Evolutionary conservation across 2,888 invertebrate genomes (phyloP).

Genomic region (Macaria notata): DNA sequence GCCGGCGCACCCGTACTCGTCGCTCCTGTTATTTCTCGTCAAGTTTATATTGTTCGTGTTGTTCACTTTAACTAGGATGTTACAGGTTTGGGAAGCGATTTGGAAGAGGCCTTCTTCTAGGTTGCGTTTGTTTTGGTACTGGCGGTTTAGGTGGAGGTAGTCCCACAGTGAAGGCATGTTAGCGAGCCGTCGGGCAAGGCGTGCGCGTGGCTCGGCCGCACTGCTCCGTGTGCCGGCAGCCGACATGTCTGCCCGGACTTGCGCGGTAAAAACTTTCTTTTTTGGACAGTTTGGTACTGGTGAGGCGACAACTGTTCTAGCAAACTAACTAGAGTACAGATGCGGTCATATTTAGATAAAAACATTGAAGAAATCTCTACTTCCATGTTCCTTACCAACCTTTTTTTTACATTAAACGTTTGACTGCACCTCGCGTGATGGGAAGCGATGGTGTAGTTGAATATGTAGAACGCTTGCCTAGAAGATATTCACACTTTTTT

Average conservation of each 20-base stretch:
- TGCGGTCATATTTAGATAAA: neutral
- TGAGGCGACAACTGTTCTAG: slow-evolving; percentile 29
- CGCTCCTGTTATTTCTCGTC: slow-evolving; percentile 84
- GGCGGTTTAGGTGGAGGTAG: slow-evolving; percentile 77
- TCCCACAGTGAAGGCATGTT: slow-evolving; percentile 85
- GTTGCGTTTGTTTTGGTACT: slow-evolving; percentile 82
- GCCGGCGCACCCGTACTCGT: slow-evolving; percentile 81
- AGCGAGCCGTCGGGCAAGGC: slow-evolving; percentile 30
- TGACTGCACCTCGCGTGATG: no score
- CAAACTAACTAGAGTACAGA: neutral
- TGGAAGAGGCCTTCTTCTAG: slow-evolving; percentile 89
- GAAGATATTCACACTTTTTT: no score
- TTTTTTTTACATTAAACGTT: no score
- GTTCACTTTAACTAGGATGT: slow-evolving; percentile 88
- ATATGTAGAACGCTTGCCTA: no score
- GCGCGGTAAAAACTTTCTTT: slow-evolving; percentile 65
- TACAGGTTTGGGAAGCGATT: slow-evolving; percentile 90
- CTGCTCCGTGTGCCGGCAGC: slow-evolving; percentile 39
- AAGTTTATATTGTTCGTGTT: slow-evolving; percentile 88
- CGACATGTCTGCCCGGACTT: slow-evolving; percentile 45
- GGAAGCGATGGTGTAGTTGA: no score
- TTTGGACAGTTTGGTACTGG: slow-evolving; percentile 43
- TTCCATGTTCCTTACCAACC: no score
- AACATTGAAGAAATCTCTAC: no score
- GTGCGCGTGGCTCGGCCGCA: slow-evolving; percentile 38